Base-by-base conservation (phyloP, 2,113 vertebrate species). In the Eptesicus fuscus region DNA sequence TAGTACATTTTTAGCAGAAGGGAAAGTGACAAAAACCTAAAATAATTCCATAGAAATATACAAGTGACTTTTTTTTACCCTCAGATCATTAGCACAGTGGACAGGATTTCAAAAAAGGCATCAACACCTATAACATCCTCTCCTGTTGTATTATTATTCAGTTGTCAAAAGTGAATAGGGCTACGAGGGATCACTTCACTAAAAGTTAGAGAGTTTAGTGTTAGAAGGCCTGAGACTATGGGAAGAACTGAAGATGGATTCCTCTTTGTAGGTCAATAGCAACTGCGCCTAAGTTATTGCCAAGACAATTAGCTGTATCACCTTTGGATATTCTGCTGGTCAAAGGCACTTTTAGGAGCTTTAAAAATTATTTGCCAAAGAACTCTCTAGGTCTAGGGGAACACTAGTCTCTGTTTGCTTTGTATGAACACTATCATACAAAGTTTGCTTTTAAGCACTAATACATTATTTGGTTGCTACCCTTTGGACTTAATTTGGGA, bases 11-110 rank as follows among this genome's bases (percentile, higher is more conserved):
- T 96, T 90, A 82, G 67, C 71, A 74, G 85, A 95, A 95, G 80
- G 76, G 94, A 92, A 97, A 96, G 94, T 90, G 96, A 96, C 65
- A 95, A 88, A 96, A 96, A 88, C 53, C 47, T 96, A 94, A 96
- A 96, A 97, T 96, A 95, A 95, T 96, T 97, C 91, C 93, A 87
- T 67, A 96, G 96, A 97, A 94, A 96, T 95, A 95, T 51, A 94
- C 74, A 91, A 95, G 83, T 76, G 67, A 61, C 25, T 95, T 63
- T 53, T 95, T 95, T 96, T 95, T 83, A 63, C 35, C 30, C 47
- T 25, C 4, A 84, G 86, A 94, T 94, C 91, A 95, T 95, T 96
- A 92, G 88, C 70, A 89, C 74, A 61, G 69, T 80, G 83, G 67
- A 95, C 9, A 74, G 59, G 30, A 83, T 94, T 95, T 94, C 91